Base-by-base conservation (phyloP, 1,140 invertebrate genomes). In the Radopholus similis region DNA sequence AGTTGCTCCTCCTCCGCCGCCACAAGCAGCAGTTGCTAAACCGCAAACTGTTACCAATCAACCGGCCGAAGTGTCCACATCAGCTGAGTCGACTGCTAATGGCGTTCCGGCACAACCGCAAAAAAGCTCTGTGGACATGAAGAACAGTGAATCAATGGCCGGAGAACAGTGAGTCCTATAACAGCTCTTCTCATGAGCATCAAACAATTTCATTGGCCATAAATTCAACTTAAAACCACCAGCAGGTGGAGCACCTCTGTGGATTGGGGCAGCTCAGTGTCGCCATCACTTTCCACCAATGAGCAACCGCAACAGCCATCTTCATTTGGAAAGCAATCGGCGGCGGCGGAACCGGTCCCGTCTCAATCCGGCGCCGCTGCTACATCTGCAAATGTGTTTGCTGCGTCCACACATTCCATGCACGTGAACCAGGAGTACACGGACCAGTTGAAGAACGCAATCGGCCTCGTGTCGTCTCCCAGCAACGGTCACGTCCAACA, bases 391-490 rank as follows among this genome's bases (percentile, higher is more conserved):
- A 38, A 21, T 60, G 38, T 28, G 2, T 60, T 60, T 60, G 57
- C 57, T 42, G 38, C 34, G 30, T 28, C 57, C n/a, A 38, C 37
- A 21, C 57, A 44, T 60, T 60, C 57, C n/a, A 60, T 60, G 37
- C 21, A 21, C 21, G 59, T 49, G 8, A 62, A 62, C 18, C 40
- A 49, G 37, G 59, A 62, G 47, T 49, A 62, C 21, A 62, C 59
- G n/a, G 49, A 62, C 34, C 38, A 49, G 11, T 47, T 62, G 15
- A 49, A 49, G 9, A 60, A 28, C 37, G 57, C 57, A n/a, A 60
- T 60, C 40, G 57, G 57, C 4, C 57, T 60, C 40, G 30, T 60
- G 34, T 28, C 37, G 30, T 34, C 30, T 15, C 18, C 51, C 5
- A n/a, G n/a, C n/a, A 13, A 13, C 44, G 26, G 44, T 15, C 57